Conservation (phyloP, 2,797 vertebrate genomes). For the Artibeus jamaicensis region DNA sequence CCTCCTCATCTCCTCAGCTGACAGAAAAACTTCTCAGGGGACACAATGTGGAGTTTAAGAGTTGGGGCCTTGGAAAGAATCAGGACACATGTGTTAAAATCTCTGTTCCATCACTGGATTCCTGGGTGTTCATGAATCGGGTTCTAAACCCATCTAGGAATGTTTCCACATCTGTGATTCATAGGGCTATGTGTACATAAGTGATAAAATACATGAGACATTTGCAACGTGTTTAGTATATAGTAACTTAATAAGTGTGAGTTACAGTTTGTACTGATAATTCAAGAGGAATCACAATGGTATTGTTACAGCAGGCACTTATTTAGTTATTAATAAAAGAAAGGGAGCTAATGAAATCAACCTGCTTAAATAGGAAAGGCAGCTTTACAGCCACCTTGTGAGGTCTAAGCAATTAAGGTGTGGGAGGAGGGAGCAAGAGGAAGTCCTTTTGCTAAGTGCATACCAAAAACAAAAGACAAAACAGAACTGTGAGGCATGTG, state of each 20-base stretch:
- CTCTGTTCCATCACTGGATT: not conserved
- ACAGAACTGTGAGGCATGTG: not conserved
- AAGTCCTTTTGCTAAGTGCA: not conserved
- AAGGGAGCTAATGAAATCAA: not conserved
- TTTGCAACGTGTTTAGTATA: not conserved
- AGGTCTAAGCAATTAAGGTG: not conserved
- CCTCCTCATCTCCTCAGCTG: not conserved
- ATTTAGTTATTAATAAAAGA: not conserved
- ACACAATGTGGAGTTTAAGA: not conserved
- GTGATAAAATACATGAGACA: not conserved
- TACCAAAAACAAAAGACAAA: not conserved
- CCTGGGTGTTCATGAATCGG: not conserved
- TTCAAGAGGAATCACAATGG: not conserved
- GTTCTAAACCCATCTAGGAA: not conserved
- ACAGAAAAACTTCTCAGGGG: not conserved
- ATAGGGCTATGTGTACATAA: not conserved
- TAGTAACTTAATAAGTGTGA: not conserved
- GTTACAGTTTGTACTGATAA: not conserved
- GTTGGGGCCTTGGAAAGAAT: not conserved
- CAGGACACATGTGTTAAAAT: not conserved
- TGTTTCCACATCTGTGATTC: not conserved
- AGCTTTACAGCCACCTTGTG: not conserved
- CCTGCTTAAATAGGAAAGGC: not conserved
- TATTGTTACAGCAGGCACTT: not conserved
- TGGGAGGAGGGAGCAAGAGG: not conserved